phyloP scores from a whole-genome alignment of 2,888 invertebrate genomes.

The Temnothorax rugatulus region DNA sequence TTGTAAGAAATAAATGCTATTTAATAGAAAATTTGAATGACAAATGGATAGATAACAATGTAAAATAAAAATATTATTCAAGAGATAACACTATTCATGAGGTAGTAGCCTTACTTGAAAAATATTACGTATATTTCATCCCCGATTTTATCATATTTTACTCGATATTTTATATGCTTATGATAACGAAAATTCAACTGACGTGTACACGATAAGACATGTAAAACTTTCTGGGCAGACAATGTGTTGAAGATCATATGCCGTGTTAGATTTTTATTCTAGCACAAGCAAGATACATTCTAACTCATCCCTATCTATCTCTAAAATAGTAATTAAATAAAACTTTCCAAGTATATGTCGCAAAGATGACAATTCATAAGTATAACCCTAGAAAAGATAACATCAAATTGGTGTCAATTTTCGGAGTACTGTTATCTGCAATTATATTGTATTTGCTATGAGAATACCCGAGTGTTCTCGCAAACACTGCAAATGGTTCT shows the following conservation, averaged over 20 bases:
- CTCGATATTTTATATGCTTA: not conserved
- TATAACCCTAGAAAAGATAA: not conserved
- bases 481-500: slow-evolving; percentile 37
- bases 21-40: not conserved
- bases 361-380: not conserved
- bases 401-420: not conserved
- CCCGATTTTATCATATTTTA: too few species aligned
- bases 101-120: not conserved
- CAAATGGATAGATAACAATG: not conserved
- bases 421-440: not conserved
- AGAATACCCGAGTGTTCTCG: slow-evolving; percentile 27
- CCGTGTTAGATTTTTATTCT: not conserved
- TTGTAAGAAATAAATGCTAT: not conserved
- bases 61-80: not conserved
- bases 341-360: not conserved
- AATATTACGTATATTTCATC: not conserved
- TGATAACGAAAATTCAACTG: not conserved
- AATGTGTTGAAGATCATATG: not conserved
- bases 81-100: not conserved
- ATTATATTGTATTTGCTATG: slow-evolving; percentile 8
- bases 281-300: not conserved
- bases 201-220: not conserved
- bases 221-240: not conserved
- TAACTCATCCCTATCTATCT: not conserved
- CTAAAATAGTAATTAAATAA: not conserved